Percentiles rank a stretch among this genome's conserved stretches.
These are phyloP conservation scores for Melanocharis versteri DNA, from an alignment of 2,113 vertebrate genomes.

Conservation along the genomic window DNA sequence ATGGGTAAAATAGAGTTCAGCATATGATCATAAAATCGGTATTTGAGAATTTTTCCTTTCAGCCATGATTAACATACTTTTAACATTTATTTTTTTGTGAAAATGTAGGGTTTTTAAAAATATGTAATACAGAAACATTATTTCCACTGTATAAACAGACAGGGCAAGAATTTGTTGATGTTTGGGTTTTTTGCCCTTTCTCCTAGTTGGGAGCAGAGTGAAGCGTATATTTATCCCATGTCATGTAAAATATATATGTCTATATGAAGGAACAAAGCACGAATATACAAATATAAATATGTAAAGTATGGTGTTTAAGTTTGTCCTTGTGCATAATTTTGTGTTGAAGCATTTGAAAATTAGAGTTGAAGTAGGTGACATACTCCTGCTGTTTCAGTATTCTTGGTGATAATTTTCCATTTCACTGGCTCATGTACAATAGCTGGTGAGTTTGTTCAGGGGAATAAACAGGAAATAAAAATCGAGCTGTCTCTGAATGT, in stretches of 20 bases:
- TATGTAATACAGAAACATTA: neutral
- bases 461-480: constrained; percentile 11
- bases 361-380: neutral
- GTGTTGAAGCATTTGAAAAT: neutral
- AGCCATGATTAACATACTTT: neutral
- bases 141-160: neutral
- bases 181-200: neutral
- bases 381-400: neutral
- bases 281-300: neutral
- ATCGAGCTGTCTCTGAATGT: neutral
- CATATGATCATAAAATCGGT: neutral
- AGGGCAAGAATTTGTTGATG: neutral
- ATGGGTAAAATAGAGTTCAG: neutral
- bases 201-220: neutral
- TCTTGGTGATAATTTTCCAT: neutral
- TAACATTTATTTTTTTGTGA: neutral
- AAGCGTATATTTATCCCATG: neutral
- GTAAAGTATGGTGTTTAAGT: neutral
- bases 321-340: neutral
- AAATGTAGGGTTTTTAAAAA: neutral
- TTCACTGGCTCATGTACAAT: neutral
- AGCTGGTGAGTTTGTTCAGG: neutral
- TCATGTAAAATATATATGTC: neutral
- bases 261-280: neutral
- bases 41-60: neutral